These are phyloP conservation scores for Agrenia bidenticulata DNA, from an alignment of 2,888 invertebrate species.

Conservation along the genomic window DNA sequence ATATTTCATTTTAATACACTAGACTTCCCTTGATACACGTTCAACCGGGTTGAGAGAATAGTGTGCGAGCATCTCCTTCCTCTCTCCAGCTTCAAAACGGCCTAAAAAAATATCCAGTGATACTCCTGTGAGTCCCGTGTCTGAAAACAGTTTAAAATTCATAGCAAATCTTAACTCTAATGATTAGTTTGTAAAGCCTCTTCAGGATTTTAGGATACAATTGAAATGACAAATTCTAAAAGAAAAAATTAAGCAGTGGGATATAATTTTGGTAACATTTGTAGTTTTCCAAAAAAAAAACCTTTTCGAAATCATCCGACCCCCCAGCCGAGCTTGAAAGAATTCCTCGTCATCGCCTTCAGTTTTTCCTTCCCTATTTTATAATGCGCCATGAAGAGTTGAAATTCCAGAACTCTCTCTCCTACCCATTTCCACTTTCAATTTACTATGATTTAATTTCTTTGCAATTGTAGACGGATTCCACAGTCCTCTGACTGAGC, in stretches of 20 bases:
- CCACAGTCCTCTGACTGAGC: too few species aligned
- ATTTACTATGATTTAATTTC: constrained; percentile 10
- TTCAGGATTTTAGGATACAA: too few species aligned
- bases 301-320: not conserved
- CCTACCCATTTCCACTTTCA: constrained; percentile 8
- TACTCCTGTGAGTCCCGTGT: too few species aligned
- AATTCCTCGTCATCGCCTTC: not conserved
- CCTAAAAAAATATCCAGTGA: too few species aligned
- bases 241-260: not conserved
- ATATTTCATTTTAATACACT: constrained; percentile 18
- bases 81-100: too few species aligned
- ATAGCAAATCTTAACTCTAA: too few species aligned
- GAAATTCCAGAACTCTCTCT: constrained; percentile 5
- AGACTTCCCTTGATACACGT: constrained; percentile 9
- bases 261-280: not conserved
- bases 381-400: constrained; percentile 1
- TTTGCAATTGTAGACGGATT: constrained; percentile 1
- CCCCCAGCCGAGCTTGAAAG: not conserved
- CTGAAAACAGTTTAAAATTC: too few species aligned
- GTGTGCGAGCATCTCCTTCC: too few species aligned
- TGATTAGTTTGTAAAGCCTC: too few species aligned
- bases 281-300: too few species aligned
- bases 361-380: not conserved
- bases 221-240: too few species aligned
- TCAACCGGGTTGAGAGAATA: too few species aligned